Percentiles rank a stretch among this genome's conserved stretches.
Conservation (phyloP, 2,888 invertebrate genomes). For the Spodoptera littoralis region DNA sequence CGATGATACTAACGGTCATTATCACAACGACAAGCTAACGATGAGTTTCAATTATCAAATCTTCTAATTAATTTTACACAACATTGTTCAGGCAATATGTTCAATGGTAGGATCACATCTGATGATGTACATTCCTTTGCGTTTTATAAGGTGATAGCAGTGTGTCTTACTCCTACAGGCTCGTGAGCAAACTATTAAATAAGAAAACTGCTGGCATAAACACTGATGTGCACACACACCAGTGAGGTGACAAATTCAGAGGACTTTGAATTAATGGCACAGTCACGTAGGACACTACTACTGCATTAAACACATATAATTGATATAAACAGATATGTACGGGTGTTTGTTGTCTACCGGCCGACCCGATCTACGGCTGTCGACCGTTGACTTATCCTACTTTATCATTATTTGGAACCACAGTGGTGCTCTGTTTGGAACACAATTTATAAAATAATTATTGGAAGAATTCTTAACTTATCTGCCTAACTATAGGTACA, state of each 20-base stretch:
- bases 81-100: conserved; percentile 32
- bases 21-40: conserved; percentile 53
- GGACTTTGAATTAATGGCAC: conserved; percentile 50
- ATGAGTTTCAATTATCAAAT: conserved; percentile 35
- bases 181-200: conserved; percentile 44
- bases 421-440: conserved; percentile 64
- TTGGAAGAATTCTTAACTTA: conserved; percentile 72
- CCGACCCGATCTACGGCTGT: conserved; percentile 18
- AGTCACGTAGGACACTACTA: conserved; percentile 46
- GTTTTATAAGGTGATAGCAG: conserved; percentile 39
- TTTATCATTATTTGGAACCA: conserved; percentile 64
- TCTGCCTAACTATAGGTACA: conserved; percentile 63
- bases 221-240: conserved; percentile 34
- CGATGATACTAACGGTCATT: conserved; percentile 51
- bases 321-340: conserved; percentile 48
- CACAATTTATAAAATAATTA: conserved; percentile 63
- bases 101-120: conserved; percentile 4
- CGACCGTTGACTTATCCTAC: conserved; percentile 49
- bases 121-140: conserved; percentile 14
- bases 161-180: conserved; percentile 40
- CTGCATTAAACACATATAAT: conserved; percentile 30
- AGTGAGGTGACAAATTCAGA: conserved; percentile 37
- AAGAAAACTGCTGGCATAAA: conserved; percentile 37
- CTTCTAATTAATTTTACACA: conserved; percentile 24
- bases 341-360: conserved; percentile 29